Conservation (phyloP, 2,888 invertebrate species). For the Drosophila mercatorum region DNA sequence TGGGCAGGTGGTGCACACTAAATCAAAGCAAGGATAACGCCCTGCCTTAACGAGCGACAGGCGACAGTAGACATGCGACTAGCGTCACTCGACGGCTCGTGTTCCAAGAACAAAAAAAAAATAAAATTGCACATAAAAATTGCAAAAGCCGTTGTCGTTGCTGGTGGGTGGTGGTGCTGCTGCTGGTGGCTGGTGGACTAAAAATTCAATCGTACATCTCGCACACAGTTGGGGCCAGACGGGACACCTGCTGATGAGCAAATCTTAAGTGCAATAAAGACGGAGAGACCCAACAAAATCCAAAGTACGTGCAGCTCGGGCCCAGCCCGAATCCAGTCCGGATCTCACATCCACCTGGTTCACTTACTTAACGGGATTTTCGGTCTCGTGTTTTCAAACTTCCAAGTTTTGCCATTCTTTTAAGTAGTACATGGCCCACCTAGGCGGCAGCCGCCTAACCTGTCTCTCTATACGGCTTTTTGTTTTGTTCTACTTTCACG, state of each 20-base stretch:
- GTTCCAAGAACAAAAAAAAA: slow-evolving; percentile 16
- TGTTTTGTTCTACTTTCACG: slow-evolving; percentile 74
- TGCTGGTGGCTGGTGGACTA: slow-evolving; percentile 30
- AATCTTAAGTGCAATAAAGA: slow-evolving; percentile 81
- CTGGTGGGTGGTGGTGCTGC: not conserved
- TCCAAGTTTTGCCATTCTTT: slow-evolving; percentile 70
- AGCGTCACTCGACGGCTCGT: slow-evolving; percentile 37
- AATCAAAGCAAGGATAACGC: slow-evolving; percentile 52
- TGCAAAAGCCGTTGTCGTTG: slow-evolving; percentile 57
- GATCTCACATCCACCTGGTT: slow-evolving; percentile 28
- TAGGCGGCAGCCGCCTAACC: slow-evolving; percentile 6
- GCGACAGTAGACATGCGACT: slow-evolving; percentile 54
- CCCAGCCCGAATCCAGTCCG: slow-evolving; percentile 21
- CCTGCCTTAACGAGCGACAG: slow-evolving; percentile 66
- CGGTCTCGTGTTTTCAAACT: slow-evolving; percentile 68
- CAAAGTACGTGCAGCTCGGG: slow-evolving; percentile 80
- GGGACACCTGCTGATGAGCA: slow-evolving; percentile 80
- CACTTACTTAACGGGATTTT: slow-evolving; percentile 83
- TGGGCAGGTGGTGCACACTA: slow-evolving; percentile 53
- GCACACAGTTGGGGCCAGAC: slow-evolving; percentile 16
- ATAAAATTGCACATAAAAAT: slow-evolving; percentile 74
- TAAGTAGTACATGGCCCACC: slow-evolving; percentile 70
- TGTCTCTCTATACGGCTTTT: slow-evolving; percentile 36
- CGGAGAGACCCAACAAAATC: slow-evolving; percentile 74
- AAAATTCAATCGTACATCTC: slow-evolving; percentile 74